Evolutionary conservation across 2,797 vertebrate genomes (phyloP), one percentile per base, ranked within the genome.

Genomic region (Australoheros facetus): DNA sequence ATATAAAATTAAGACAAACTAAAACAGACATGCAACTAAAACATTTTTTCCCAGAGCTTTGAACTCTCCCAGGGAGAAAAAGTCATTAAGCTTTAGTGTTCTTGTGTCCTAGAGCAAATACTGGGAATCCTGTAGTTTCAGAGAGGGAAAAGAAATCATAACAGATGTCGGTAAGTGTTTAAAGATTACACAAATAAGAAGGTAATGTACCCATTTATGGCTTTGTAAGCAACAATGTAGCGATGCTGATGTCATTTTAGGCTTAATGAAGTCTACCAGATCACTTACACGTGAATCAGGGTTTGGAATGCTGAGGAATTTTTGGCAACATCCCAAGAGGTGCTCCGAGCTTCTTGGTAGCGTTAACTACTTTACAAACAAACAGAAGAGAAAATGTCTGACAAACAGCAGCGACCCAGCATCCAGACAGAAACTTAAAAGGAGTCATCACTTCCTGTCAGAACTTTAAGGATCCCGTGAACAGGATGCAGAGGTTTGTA

Each of bases 241-340:
- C 0, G 16, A 10, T 12, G n/a, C 54, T 23, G 54, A 11, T 7
- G 62, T 66, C 0, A 14, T 48, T 51, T 66, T 28, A 26, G 48
- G 23, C 16, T 51, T 13, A 48, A n/a, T n/a, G 23, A 48, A 4
- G 32, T 21, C 58, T 12, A 21, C 19, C 42, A 66, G 62, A 19
- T 48, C 62, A 48, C 14, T 19, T 48, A 51, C 26, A 51, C 26
- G 17, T 11, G 23, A 23, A 53, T 19, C 17, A 3, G 17, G 48
- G 3, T n/a, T 53, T 53, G 19, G 19, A n/a, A n/a, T 4, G 51
- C n/a, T 21, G 53, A 66, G 17, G n/a, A 21, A 7, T 12, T 66
- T 6, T 19, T 19, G 62, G 42, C 16, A 1, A 9, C 1, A 0
- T n/a, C 23, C 0, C 48, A 45, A 51, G 9, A 66, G 10, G 0